Conservation (phyloP, 1,140 invertebrate species). For the Ruditapes philippinarum region DNA sequence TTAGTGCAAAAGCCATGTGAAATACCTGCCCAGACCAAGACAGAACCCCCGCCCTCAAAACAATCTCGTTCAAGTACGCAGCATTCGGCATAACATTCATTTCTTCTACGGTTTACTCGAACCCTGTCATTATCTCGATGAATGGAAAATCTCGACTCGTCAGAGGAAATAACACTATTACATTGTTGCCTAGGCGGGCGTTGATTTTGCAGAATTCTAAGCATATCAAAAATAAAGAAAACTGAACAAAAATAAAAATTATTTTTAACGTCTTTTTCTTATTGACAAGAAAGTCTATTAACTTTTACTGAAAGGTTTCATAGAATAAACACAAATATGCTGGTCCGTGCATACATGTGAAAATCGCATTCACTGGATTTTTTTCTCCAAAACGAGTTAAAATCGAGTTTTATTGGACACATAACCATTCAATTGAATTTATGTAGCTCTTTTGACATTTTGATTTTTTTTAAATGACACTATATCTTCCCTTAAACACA, state of each 20-base stretch:
- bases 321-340: no score
- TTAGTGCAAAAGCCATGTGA: not conserved
- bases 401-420: no score
- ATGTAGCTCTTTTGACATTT: no score
- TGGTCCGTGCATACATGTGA: no score
- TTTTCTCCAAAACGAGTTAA: no score
- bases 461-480: no score
- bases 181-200: not conserved
- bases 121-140: slow-evolving; percentile 2
- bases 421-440: no score
- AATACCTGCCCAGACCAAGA: slow-evolving; percentile 31
- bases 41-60: not conserved
- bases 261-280: no score
- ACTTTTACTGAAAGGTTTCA: no score
- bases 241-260: not conserved
- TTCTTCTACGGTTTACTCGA: slow-evolving; percentile 23
- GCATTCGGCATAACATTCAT: slow-evolving; percentile 1
- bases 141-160: slow-evolving; percentile 28
- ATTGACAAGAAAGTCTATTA: no score
- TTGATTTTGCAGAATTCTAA: not conserved
- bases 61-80: slow-evolving; percentile 16
- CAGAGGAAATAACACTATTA: slow-evolving; percentile 6
- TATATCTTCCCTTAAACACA: no score
- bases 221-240: not conserved
- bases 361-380: no score